A percentile compares a stretch with the other conserved stretches of the same genome.
Conservation (phyloP, 2,797 vertebrate genomes). For the Etheostoma perlongum region DNA sequence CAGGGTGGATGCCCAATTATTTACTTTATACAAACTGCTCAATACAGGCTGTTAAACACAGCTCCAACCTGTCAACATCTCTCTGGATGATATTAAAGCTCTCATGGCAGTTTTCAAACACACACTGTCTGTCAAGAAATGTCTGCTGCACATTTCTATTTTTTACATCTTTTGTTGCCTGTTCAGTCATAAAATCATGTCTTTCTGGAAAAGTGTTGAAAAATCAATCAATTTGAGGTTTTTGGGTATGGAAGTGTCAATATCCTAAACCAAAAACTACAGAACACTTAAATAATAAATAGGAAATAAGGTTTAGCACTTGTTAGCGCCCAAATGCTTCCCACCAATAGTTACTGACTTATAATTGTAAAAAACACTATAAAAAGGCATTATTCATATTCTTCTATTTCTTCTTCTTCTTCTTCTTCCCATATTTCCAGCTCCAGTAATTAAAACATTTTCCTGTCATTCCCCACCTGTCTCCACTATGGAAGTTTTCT, state of each 20-base stretch:
- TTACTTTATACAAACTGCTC: constrained; percentile 30
- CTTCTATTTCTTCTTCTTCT: too few species aligned
- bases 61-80: constrained; percentile 43
- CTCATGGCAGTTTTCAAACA: constrained; percentile 45
- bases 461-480: neutral
- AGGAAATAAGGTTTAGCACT: neutral
- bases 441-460: neutral
- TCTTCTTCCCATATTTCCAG: neutral
- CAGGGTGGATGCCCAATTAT: constrained; percentile 41
- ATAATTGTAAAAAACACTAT: neutral
- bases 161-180: constrained; percentile 16
- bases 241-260: neutral
- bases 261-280: constrained; percentile 5
- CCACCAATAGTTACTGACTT: neutral
- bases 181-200: constrained; percentile 7
- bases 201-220: constrained; percentile 13
- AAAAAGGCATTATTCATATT: too few species aligned
- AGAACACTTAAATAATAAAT: neutral
- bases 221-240: neutral
- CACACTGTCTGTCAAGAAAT: constrained; percentile 17
- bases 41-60: constrained; percentile 32
- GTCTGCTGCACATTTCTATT: constrained; percentile 9
- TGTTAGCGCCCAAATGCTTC: neutral
- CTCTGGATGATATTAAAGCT: constrained; percentile 22
- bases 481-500: neutral